phyloP scores from a whole-genome alignment of 2,888 invertebrate genomes.

The Strigamia crassipes region DNA sequence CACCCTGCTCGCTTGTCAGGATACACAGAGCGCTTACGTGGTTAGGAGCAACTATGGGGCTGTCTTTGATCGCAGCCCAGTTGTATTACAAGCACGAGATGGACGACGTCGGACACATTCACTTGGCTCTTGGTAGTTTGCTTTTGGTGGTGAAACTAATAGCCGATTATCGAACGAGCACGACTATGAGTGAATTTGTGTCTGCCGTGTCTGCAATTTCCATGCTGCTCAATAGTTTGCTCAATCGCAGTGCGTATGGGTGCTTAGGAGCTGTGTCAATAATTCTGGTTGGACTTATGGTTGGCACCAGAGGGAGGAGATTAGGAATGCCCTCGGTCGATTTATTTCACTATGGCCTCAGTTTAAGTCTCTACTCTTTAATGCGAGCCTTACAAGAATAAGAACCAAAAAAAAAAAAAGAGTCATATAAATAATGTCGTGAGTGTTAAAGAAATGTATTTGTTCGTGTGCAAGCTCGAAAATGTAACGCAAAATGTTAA shows the following conservation, averaged over 20 bases:
- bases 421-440: background rate
- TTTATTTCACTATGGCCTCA: constrained; percentile 49
- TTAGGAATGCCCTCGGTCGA: constrained; percentile 49
- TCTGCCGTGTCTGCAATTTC: constrained; percentile 47
- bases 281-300: constrained; percentile 47
- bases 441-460: constrained; percentile 7
- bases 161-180: constrained; percentile 38
- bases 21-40: constrained; percentile 47
- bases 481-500: background rate
- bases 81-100: constrained; percentile 45
- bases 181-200: constrained; percentile 46
- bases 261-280: constrained; percentile 45
- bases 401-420: background rate
- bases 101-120: constrained; percentile 45
- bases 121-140: constrained; percentile 37
- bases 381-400: constrained; percentile 10
- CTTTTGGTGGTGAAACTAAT: constrained; percentile 46
- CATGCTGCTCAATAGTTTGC: constrained; percentile 45
- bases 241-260: constrained; percentile 45
- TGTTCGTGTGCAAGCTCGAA: background rate
- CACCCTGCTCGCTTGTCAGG: constrained; percentile 33
- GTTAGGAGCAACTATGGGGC: constrained; percentile 47
- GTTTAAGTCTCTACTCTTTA: constrained; percentile 34
- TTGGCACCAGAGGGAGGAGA: constrained; percentile 46
- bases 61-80: constrained; percentile 48